Conservation (phyloP, 2,888 invertebrate genomes). For the Nyleta sp. region DNA sequence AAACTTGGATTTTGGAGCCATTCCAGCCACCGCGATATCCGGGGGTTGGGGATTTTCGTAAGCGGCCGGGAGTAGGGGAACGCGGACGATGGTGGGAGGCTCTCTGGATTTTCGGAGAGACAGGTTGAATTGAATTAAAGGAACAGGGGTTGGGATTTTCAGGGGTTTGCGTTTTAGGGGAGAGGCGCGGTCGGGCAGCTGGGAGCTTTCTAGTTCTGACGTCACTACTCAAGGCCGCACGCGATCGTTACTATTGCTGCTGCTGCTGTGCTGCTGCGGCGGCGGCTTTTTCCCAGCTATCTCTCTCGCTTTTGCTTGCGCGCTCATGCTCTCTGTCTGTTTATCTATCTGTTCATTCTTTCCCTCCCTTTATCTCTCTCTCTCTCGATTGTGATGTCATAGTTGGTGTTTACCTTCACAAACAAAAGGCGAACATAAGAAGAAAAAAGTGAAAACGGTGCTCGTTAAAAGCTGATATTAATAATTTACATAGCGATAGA, state of each 20-base stretch:
- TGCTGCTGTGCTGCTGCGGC: conserved; percentile 36
- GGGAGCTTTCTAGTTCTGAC: conserved; percentile 66
- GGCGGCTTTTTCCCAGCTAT: conserved; percentile 48
- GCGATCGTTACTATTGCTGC: conserved; percentile 67
- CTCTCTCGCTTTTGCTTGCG: not conserved
- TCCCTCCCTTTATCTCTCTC: not conserved
- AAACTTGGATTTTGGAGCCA: conserved; percentile 63
- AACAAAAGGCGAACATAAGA: conserved; percentile 14
- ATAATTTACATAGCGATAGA: conserved; percentile 1
- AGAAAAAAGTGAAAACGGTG: no score
- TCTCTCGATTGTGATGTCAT: conserved; percentile 41
- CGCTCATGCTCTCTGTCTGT: not conserved
- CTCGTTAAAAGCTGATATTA: not conserved
- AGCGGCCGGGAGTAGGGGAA: conserved; percentile 19
- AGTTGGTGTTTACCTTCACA: conserved; percentile 24
- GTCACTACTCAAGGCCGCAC: conserved; percentile 66
- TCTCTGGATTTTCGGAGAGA: conserved; percentile 46
- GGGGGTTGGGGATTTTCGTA: conserved; percentile 46
- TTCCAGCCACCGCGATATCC: conserved; percentile 60
- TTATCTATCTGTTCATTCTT: conserved; percentile 6
- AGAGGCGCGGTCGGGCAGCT: conserved; percentile 55
- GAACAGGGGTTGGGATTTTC: conserved; percentile 37
- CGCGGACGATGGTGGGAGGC: not conserved
- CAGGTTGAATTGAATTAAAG: conserved; percentile 53
- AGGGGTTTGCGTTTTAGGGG: conserved; percentile 44